Evolutionary conservation across 2,797 vertebrate genomes (phyloP).

Genomic region (Atherinosoma microstoma): DNA sequence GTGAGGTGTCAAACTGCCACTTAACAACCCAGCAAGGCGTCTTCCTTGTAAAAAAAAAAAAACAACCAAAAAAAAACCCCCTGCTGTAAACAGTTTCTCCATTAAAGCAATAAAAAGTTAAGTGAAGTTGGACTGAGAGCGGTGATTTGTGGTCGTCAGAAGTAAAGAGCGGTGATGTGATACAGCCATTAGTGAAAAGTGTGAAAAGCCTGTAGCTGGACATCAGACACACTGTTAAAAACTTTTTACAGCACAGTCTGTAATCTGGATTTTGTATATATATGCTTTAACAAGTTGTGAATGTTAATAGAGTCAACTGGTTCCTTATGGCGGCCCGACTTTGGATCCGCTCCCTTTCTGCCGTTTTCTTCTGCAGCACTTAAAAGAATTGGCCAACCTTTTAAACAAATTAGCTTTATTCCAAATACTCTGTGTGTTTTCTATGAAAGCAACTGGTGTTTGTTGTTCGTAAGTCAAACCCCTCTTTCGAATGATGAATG

Average conservation of each 20-base stretch:
- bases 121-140: conserved; percentile 47
- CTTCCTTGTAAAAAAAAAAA: conserved; percentile 14
- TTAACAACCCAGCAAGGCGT: conserved; percentile 2
- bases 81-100: conserved; percentile 47
- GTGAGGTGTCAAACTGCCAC: conserved; percentile 27
- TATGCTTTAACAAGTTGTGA: conserved; percentile 35
- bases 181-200: conserved; percentile 67
- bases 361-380: conserved; percentile 18
- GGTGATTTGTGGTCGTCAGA: conserved; percentile 55
- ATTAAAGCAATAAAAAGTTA: conserved; percentile 51
- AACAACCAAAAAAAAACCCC: conserved; percentile 6
- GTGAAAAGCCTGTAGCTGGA: conserved; percentile 51
- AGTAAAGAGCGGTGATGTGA: conserved; percentile 52
- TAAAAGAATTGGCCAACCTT: conserved; percentile 27
- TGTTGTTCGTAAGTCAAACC: conserved; percentile 6
- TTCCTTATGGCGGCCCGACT: background rate
- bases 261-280: conserved; percentile 41
- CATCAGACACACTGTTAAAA: conserved; percentile 27
- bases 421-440: background rate
- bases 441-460: conserved; percentile 4
- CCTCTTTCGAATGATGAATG: conserved; percentile 9
- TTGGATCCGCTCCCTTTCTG: conserved; percentile 22
- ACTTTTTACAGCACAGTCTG: conserved; percentile 20
- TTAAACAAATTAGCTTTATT: background rate
- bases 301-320: conserved; percentile 47